Percentiles rank a stretch among this genome's conserved stretches.
Evolutionary conservation across 2,113 vertebrate genomes (phyloP).

Genomic region (Salvelinus alpinus): DNA sequence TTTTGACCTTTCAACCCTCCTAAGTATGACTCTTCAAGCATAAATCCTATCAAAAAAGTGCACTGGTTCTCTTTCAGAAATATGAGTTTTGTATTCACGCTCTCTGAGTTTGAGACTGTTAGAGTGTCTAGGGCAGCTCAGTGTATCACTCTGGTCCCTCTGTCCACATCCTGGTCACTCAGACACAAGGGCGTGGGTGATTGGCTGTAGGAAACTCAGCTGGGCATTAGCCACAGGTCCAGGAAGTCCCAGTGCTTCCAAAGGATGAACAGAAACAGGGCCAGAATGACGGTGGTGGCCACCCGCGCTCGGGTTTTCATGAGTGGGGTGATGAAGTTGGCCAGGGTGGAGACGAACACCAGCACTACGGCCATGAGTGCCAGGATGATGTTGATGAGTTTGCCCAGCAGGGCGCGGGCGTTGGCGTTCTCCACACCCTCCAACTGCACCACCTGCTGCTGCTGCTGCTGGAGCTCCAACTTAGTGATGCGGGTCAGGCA

Average conservation of each 20-base stretch:
- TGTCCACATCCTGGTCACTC: constrained; percentile 11
- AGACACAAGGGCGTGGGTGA: not conserved
- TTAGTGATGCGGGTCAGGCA: constrained; percentile 96
- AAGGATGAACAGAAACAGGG: constrained; percentile 85
- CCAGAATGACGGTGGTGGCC: constrained; percentile 84
- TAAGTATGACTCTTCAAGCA: constrained; percentile 17
- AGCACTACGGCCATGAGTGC: constrained; percentile 97
- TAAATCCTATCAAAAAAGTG: constrained; percentile 6
- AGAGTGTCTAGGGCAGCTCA: not conserved
- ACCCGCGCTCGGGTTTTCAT: constrained; percentile 94
- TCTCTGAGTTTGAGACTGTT: constrained; percentile 13
- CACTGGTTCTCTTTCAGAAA: constrained; percentile 15
- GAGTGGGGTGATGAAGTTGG: constrained; percentile 97
- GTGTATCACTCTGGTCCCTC: not conserved
- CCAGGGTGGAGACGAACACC: constrained; percentile 96
- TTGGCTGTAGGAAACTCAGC: constrained; percentile 70
- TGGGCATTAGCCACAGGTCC: constrained; percentile 84
- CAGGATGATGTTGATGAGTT: constrained; percentile 98
- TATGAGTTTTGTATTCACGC: no score
- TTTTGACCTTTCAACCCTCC: constrained; percentile 22
- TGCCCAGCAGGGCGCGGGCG: constrained; percentile 91
- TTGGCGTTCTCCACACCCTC: constrained; percentile 98
- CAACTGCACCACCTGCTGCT: constrained; percentile 97
- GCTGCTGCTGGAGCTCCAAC: constrained; percentile 96
- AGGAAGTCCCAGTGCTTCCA: constrained; percentile 98